Conservation (phyloP, 1,140 invertebrate genomes). For the Cardiocondyla obscurior region DNA sequence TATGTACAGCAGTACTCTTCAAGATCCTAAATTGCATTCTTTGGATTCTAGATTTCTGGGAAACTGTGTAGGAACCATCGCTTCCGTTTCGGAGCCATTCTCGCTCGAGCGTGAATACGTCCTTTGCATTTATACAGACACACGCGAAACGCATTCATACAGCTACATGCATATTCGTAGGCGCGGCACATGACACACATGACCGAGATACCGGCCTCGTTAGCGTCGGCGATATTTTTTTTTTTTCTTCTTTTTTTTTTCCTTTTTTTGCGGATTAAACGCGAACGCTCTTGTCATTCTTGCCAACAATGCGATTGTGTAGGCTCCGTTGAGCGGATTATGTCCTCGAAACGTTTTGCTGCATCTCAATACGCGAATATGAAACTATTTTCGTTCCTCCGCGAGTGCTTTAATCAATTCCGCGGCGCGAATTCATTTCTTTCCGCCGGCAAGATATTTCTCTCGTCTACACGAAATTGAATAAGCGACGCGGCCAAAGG, state of each 20-base stretch:
- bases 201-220: conserved; percentile 2
- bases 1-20: too few relatives aligned
- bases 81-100: neutral
- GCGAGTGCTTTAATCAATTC: conserved; percentile 22
- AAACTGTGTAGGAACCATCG: conserved; percentile 16
- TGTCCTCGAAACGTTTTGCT: conserved; percentile 22
- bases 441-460: neutral
- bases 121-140: neutral
- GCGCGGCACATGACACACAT: neutral
- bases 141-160: conserved; percentile 3
- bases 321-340: conserved; percentile 4
- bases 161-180: neutral
- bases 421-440: conserved; percentile 27
- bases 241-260: conserved; percentile 12
- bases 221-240: neutral
- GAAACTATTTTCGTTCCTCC: neutral
- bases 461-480: conserved; percentile 33
- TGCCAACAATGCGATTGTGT: neutral
- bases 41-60: neutral
- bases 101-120: neutral
- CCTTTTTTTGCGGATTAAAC: conserved; percentile 4
- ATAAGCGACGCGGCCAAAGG: conserved; percentile 28
- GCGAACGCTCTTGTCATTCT: neutral
- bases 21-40: neutral
- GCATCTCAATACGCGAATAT: conserved; percentile 10